Evolutionary conservation across 2,113 vertebrate genomes (phyloP).

Genomic region (Willisornis vidua): DNA sequence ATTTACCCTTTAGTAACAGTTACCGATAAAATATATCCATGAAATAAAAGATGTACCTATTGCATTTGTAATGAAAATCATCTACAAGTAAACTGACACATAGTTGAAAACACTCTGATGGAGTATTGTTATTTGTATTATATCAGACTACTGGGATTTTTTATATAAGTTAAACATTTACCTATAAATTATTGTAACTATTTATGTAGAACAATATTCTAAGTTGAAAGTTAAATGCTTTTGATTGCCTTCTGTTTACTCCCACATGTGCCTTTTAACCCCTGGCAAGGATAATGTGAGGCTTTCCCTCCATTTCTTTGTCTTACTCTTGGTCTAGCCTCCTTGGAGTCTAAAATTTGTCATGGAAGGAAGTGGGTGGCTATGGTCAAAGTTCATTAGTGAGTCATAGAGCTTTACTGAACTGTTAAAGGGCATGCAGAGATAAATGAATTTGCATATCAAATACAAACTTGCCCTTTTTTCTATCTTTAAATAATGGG

Average conservation of each 20-base stretch:
- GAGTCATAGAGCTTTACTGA: neutral
- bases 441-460: neutral
- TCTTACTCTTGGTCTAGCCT: neutral
- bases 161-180: neutral
- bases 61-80: neutral
- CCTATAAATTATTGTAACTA: neutral
- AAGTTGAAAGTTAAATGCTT: neutral
- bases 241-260: neutral
- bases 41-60: neutral
- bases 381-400: neutral
- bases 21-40: neutral
- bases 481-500: neutral
- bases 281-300: neutral
- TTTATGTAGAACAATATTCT: neutral
- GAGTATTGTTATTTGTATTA: neutral
- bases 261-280: neutral
- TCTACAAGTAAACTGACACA: neutral
- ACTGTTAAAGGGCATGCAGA: neutral
- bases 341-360: neutral
- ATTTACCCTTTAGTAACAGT: neutral
- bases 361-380: neutral
- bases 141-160: neutral
- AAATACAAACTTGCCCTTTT: neutral
- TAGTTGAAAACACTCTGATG: neutral
- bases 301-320: neutral